Percentiles rank a stretch among this genome's conserved stretches.
These are phyloP conservation scores for Carapus acus DNA, from an alignment of 2,797 vertebrate species.

Conservation along the genomic window DNA sequence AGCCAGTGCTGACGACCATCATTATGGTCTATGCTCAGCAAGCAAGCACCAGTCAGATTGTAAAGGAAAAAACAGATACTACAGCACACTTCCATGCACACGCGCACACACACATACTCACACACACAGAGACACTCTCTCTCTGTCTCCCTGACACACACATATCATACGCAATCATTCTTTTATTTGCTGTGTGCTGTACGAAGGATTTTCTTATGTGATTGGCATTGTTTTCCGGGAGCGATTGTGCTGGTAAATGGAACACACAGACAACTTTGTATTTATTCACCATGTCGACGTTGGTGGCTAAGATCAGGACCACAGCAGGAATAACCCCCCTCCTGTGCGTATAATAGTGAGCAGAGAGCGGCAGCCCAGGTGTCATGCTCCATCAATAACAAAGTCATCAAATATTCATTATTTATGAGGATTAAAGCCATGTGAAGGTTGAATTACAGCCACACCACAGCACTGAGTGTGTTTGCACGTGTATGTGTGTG, in stretches of 20 bases:
- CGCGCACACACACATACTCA: conserved; percentile 5
- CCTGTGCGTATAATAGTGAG: conserved; percentile 28
- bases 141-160: too few relatives aligned
- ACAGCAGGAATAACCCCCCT: conserved; percentile 42
- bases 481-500: conserved; percentile 11
- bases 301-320: conserved; percentile 46
- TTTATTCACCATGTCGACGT: conserved; percentile 33
- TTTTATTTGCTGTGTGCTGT: conserved; percentile 22
- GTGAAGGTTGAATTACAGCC: conserved; percentile 54
- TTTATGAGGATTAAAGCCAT: conserved; percentile 60
- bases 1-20: conserved; percentile 73
- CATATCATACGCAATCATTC: conserved; percentile 4
- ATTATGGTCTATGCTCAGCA: conserved; percentile 68
- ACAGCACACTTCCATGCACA: conserved; percentile 19
- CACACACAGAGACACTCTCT: too few relatives aligned
- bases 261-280: conserved; percentile 13
- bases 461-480: conserved; percentile 26
- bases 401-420: conserved; percentile 71
- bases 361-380: conserved; percentile 55
- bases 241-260: conserved; percentile 4
- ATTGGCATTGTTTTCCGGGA: conserved; percentile 21
- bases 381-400: conserved; percentile 65
- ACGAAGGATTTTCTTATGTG: conserved; percentile 5
- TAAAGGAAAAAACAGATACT: conserved; percentile 54
- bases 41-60: conserved; percentile 67